These are phyloP conservation scores for Zaprionus davidi DNA, from an alignment of 1,140 invertebrate species.

Conservation along the genomic window DNA sequence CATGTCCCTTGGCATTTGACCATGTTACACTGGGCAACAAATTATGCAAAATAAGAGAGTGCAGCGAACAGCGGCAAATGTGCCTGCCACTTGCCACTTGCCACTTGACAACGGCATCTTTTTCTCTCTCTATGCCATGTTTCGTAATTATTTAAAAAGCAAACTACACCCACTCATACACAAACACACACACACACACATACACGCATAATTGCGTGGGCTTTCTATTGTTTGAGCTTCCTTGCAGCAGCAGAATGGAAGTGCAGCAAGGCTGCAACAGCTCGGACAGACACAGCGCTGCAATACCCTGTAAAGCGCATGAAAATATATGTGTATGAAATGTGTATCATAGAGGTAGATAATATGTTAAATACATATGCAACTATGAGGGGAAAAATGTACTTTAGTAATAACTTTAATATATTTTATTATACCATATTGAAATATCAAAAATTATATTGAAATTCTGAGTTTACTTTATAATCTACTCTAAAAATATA, in stretches of 20 bases:
- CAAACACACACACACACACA: slow-evolving; percentile 22
- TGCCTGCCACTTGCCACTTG: slow-evolving; percentile 18
- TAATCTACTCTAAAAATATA: too few species aligned
- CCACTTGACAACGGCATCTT: slow-evolving; percentile 11
- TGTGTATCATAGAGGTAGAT: too few species aligned
- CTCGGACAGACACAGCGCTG: not conserved
- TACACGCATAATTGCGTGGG: slow-evolving; percentile 40
- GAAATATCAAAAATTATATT: too few species aligned
- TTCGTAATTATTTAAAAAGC: slow-evolving; percentile 67
- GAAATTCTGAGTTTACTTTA: too few species aligned
- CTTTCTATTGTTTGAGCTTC: slow-evolving; percentile 61
- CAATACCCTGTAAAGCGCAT: not conserved
- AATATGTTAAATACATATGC: too few species aligned
- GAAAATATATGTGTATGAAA: not conserved
- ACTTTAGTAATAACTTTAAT: too few species aligned
- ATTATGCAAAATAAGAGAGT: slow-evolving; percentile 34
- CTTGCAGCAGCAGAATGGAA: slow-evolving; percentile 10
- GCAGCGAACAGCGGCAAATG: slow-evolving; percentile 1
- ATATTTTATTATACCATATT: too few species aligned
- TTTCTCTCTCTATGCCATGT: slow-evolving; percentile 30
- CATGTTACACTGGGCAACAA: slow-evolving; percentile 22
- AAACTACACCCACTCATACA: slow-evolving; percentile 50
- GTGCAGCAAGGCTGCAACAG: not conserved
- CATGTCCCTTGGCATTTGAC: slow-evolving; percentile 24
- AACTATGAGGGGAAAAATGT: too few species aligned